phyloP scores from a whole-genome alignment of 1,140 invertebrate genomes.

The Drosophila oshimai region DNA sequence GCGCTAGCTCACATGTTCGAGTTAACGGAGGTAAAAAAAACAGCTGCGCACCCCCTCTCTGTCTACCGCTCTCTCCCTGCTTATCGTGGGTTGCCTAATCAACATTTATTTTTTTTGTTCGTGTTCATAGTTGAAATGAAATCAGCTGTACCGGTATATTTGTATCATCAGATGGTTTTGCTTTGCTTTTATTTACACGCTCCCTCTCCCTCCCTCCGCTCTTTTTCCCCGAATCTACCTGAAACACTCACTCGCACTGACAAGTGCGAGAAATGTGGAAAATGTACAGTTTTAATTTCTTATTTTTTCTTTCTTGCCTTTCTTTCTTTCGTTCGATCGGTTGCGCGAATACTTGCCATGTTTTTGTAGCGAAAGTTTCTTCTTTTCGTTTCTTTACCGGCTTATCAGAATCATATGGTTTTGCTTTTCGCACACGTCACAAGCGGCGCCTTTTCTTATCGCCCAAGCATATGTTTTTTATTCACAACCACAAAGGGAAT shows the following conservation, averaged over 20 bases:
- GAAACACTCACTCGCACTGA: conserved; percentile 21
- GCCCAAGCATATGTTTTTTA: conserved; percentile 41
- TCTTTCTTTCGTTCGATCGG: not conserved
- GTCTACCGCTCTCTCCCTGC: not conserved
- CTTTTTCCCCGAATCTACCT: not conserved
- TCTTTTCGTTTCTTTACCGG: conserved; percentile 16
- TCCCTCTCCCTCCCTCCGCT: conserved; percentile 27
- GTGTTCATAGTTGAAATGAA: conserved; percentile 57
- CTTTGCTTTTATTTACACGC: conserved; percentile 20
- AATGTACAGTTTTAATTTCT: conserved; percentile 61
- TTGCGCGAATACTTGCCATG: not conserved
- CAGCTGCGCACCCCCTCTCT: conserved; percentile 43
- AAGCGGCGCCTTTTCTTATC: conserved; percentile 19
- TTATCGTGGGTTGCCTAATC: conserved; percentile 66
- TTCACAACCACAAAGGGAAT: not conserved
- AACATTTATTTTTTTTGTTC: conserved; percentile 37
- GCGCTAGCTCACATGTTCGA: conserved; percentile 38
- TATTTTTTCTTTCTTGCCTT: not conserved
- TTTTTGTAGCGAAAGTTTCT: conserved; percentile 30
- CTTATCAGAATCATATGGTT: conserved; percentile 74
- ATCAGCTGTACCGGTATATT: conserved; percentile 77
- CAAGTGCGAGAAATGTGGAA: conserved; percentile 13
- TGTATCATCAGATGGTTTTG: conserved; percentile 67
- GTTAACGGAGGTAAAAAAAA: conserved; percentile 33
- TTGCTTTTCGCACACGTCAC: conserved; percentile 32